Base-by-base conservation (phyloP, 1,140 invertebrate genomes). In the Cardiocondyla obscurior region DNA sequence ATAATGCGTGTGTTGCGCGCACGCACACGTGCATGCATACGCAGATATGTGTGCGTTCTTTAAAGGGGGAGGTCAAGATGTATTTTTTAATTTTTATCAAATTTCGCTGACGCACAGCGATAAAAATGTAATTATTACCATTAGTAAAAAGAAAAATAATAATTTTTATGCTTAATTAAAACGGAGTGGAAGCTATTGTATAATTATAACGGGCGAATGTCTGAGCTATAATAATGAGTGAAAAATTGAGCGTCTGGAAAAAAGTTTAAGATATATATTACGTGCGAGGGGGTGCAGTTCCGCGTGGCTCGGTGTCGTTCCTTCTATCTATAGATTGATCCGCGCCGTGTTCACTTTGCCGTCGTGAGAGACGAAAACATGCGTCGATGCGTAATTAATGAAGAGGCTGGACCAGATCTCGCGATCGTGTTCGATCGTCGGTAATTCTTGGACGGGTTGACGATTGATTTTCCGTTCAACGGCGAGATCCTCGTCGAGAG, bases 401-500 rank as follows among this genome's bases (percentile, higher is more conserved):
- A 14, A 10, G 36, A 36, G 12, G 12, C 7, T 8, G 49, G 3
- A 2, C 3, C 5, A n/a, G 25, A n/a, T 0, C 25, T 1, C 6
- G 19, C 25, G 72, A 44, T 62, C 28, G 19, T 6, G 72, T 33
- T 53, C 69, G 51, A 57, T 72, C 22, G 22, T 53, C 42, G 72
- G n/a, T 73, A 25, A 12, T 73, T 42, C 16, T 3, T 7, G 19
- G 22, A 55, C 2, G 16, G 12, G 46, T 77, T 81, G 74, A 83
- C 25, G 60, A 87, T 90, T 65, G 82, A 89, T 88, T 88, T 84
- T 82, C 55, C 33, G 19, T n/a, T n/a, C 28, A n/a, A 81, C 60
- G 53, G 42, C 49, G 30, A 72, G 58, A 49, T 84, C 28, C 6
- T 14, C 51, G n/a, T n/a, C 10, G 57, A 88, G 86, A 84, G 65